phyloP scores from a whole-genome alignment of 2,888 invertebrate genomes.

The Morinoia aosen region DNA sequence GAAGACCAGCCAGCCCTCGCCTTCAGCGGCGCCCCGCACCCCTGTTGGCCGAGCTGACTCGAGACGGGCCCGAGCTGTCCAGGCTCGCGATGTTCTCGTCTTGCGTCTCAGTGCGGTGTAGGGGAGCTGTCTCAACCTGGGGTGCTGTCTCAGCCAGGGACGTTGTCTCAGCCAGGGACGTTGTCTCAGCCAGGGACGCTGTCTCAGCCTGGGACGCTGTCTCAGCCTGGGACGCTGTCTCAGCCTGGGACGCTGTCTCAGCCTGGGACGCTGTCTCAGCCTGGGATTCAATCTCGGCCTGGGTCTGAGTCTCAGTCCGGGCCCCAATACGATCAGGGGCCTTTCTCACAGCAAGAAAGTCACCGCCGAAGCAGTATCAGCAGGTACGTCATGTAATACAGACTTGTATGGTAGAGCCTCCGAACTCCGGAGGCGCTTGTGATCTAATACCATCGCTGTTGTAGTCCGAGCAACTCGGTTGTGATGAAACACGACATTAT shows the following conservation, averaged over 20 bases:
- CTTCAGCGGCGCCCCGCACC: neutral
- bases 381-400: neutral
- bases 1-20: neutral
- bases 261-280: neutral
- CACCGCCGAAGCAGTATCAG: neutral
- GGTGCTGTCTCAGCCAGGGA: neutral
- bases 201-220: too few species aligned
- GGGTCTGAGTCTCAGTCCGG: neutral
- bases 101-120: neutral
- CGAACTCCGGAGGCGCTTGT: too few species aligned
- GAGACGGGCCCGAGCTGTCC: neutral
- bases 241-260: too few species aligned
- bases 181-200: neutral
- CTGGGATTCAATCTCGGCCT: neutral
- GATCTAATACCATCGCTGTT: neutral
- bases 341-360: neutral
- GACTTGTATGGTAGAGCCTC: neutral
- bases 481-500: neutral
- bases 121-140: neutral
- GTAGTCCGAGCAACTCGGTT: neutral
- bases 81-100: neutral
- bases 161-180: neutral
- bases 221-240: too few species aligned
- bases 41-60: conserved; percentile 51
- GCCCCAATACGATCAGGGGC: neutral